Evolutionary conservation across 2,113 vertebrate genomes (phyloP).

Genomic region (Elanus axillaris): DNA sequence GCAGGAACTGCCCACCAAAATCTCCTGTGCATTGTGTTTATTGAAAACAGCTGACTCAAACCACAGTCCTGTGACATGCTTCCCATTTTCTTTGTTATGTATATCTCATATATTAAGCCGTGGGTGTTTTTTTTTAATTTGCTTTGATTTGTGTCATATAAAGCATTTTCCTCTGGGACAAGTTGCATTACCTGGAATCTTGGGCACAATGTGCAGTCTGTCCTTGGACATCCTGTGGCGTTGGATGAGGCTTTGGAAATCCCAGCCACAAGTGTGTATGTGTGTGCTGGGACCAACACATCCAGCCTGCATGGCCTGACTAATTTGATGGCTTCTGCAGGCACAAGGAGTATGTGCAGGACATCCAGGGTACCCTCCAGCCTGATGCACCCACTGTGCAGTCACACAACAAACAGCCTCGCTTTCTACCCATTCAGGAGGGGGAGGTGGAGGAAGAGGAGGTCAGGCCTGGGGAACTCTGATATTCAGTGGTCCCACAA

Average conservation of each 20-base stretch:
- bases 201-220: background rate
- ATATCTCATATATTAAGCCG: background rate
- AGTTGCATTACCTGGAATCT: background rate
- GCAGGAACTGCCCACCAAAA: background rate
- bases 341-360: background rate
- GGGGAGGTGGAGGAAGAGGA: background rate
- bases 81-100: background rate
- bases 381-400: background rate
- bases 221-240: background rate
- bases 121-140: background rate
- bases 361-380: background rate
- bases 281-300: background rate
- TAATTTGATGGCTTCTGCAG: background rate
- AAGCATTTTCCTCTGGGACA: background rate
- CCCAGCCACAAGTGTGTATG: background rate
- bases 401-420: background rate
- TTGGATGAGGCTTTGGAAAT: background rate
- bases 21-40: background rate
- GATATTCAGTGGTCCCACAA: background rate
- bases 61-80: background rate
- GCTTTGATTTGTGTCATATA: background rate
- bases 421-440: accelerated
- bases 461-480: background rate
- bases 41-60: background rate
- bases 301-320: accelerated